These are phyloP conservation scores for Numida meleagris DNA, from an alignment of 2,113 vertebrate genomes.

Conservation along the genomic window DNA sequence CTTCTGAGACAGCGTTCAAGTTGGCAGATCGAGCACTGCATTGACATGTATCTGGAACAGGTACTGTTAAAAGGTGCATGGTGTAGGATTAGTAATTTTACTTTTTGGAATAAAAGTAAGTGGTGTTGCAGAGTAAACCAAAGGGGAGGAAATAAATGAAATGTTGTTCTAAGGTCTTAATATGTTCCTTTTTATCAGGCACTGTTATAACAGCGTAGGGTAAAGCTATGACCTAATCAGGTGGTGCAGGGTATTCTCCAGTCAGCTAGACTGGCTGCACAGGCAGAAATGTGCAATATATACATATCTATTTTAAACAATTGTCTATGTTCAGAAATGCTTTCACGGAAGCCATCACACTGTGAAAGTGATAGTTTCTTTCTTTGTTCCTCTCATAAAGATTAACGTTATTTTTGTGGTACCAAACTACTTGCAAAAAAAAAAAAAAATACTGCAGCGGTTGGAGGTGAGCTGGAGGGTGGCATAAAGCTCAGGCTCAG, in stretches of 20 bases:
- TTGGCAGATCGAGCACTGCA: not conserved
- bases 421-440: not conserved
- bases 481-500: not conserved
- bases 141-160: not conserved
- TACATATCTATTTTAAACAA: not conserved
- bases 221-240: not conserved
- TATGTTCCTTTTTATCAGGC: not conserved
- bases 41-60: not conserved
- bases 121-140: not conserved
- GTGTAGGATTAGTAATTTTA: not conserved
- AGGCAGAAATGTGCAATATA: fast-evolving
- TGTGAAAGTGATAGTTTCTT: not conserved
- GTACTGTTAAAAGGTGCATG: not conserved
- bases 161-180: not conserved
- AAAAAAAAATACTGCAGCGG: not conserved
- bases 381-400: not conserved
- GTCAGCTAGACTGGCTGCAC: not conserved
- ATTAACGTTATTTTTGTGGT: not conserved
- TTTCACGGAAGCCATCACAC: not conserved
- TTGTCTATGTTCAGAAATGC: not conserved
- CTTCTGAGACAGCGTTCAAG: not conserved
- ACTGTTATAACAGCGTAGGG: not conserved
- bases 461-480: not conserved
- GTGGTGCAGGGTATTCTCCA: fast-evolving
- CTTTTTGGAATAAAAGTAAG: not conserved